Evolutionary conservation across 92 coral and sea anemone species (phyloP), one percentile per base, ranked within the genome.

Genomic region (Paragorgia papillata): DNA sequence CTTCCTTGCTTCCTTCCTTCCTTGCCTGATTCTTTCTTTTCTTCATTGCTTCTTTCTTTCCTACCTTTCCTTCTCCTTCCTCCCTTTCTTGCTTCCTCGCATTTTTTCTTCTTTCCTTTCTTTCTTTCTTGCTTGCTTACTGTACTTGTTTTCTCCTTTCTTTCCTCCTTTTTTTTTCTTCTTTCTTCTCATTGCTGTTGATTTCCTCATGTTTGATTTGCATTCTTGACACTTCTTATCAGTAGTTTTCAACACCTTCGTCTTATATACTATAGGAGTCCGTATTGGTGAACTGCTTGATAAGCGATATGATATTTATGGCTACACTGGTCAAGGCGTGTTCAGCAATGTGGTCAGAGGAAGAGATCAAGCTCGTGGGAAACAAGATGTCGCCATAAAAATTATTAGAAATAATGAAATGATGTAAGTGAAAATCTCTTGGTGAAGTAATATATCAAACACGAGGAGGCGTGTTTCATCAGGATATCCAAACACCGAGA

Each of bases 251-350:
- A 12, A 59, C 14, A 13, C 25, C n/a, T n/a, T n/a, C n/a, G n/a
- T n/a, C n/a, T 26, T 50, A 21, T 18, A 2, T 55, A 27, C 58
- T 63, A 12, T 13, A 94, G 98, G 98, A 70, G 90, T 94, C 32
- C 90, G 98, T 43, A 89, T 85, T 81, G 89, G 98, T 76, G 98
- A 94, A 81, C 73, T 86, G 17, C 88, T 94, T 31, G 98, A 94
- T 87, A 94, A 94, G 86, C 71, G 98, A 18, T 94, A 94, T 63
- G 81, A 82, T 17, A 96, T 94, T 37, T 94, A 91, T 91, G 98
- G 98, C 15, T 94, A 92, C 74, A 92, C 98, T 55, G 98, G 98
- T 17, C 92, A 91, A 68, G 98, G 98, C 21, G 98, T 94, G 54
- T 94, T 94, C 73, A 92, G 98, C 50, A 94, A 94, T 77, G 98